Evolutionary conservation across 2,888 invertebrate genomes (phyloP), one percentile per base, ranked within the genome.

Genomic region (Drosophila rellima): DNA sequence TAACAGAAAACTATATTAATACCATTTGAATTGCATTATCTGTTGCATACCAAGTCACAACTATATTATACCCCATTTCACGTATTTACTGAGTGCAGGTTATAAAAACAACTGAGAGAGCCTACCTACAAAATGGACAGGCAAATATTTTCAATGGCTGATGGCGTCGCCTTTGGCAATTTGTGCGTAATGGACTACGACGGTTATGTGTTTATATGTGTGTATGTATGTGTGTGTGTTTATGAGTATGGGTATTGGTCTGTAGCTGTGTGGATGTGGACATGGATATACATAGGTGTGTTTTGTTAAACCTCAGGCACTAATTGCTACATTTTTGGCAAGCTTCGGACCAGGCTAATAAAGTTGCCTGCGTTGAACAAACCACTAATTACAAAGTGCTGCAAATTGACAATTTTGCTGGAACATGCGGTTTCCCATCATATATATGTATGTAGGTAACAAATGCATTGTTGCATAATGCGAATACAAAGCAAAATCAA

Each of bases 71-170:
- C 40, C 51, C 31, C 13, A 3, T 29, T 42, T n/a, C 3, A 6
- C 2, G 4, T n/a, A 31, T 20, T 15, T 11, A n/a, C 18, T 29
- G 29, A 11, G 5, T 18, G 23, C 47, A 56, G 63, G 47, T 35
- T 44, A 70, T 33, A 47, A 42, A 55, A 54, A 40, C 45, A 57
- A 65, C 39, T 20, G 20, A 60, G 20, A 60, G 26, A 47, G 50
- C 51, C 64, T 61, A 66, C 63, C 61, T 62, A 73, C 67, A 66
- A 78, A 77, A 60, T 77, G 54, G 66, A 62, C 74, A 73, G 56
- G 74, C 63, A 88, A 84, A 80, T 80, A 80, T 83, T 84, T 89
- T 83, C 81, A 74, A 84, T 74, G 66, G 70, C 72, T 40, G 42
- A 56, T 75, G 73, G 69, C 67, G 45, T 47, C 59, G 55, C 74